Conservation (phyloP, 2,888 invertebrate genomes). For the Catocala fraxini region DNA sequence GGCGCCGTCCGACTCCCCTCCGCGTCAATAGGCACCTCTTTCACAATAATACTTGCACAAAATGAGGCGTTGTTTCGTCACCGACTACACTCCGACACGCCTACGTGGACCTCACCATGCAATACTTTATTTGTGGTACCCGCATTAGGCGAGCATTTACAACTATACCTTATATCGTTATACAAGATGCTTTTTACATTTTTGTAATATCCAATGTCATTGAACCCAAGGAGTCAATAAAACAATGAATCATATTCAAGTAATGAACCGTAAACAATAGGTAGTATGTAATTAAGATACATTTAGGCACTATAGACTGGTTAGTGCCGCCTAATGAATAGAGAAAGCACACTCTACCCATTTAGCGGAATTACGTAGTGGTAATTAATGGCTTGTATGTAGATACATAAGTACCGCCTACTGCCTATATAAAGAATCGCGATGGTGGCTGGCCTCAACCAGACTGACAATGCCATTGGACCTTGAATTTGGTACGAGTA, state of each 20-base stretch:
- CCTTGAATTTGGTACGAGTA: constrained; percentile 65
- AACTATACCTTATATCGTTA: constrained; percentile 11
- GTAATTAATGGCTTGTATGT: not conserved
- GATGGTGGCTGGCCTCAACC: constrained; percentile 56
- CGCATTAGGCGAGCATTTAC: constrained; percentile 24
- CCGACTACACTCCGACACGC: constrained; percentile 74
- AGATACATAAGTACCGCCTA: constrained; percentile 24
- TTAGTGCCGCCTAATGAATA: constrained; percentile 10
- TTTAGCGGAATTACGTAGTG: constrained; percentile 1
- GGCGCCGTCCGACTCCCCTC: constrained; percentile 67
- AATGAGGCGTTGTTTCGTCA: constrained; percentile 81
- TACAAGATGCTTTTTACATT: constrained; percentile 14
- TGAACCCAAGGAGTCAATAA: constrained; percentile 38
- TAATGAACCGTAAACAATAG: constrained; percentile 28
- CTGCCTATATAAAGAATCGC: constrained; percentile 48
- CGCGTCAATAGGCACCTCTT: constrained; percentile 74
- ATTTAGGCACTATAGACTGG: constrained; percentile 5
- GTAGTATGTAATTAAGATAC: not conserved
- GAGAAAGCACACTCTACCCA: constrained; percentile 1
- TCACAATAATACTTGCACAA: constrained; percentile 83
- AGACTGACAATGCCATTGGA: constrained; percentile 57
- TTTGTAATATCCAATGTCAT: constrained; percentile 39
- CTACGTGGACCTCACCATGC: constrained; percentile 70
- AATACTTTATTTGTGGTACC: constrained; percentile 59
- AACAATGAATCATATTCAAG: constrained; percentile 38